Base-by-base conservation (phyloP, 2,888 invertebrate genomes). In the Dione juno region DNA sequence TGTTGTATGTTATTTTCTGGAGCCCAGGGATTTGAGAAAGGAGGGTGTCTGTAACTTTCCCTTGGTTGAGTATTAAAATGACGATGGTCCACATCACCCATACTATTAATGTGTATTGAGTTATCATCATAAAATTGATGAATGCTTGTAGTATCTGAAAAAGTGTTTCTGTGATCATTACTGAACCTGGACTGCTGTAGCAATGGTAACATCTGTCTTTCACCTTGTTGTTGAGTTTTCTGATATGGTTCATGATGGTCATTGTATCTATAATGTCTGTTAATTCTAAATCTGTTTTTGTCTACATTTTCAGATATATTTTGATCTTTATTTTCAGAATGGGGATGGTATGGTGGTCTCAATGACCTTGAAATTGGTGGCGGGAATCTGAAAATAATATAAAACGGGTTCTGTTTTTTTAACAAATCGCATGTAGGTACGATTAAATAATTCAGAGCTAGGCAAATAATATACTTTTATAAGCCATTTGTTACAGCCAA, bases 31-130 rank as follows among this genome's bases (percentile, higher is more conserved):
- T 80, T 73, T 28, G 78, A 72, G 16, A 72, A 73, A 21, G 77
- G 79, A n/a, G 77, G 79, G n/a, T 75, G 76, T 59, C 73, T 75
- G 72, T 74, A 82, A 21, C 72, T 48, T 6, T 80, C 79, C 73
- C 77, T 73, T 67, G 67, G 59, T 14, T 75, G 77, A 9, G 72
- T 59, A 61, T 61, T 61, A 21, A 68, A 53, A 70, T 83, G 85
- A 19, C 90, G 80, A 21, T 86, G 86, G 76, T 92, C 92, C 16
- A 90, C 74, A 82, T 92, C 90, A 19, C 91, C 89, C 85, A 89
- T 85, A 73, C 82, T 88, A 74, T 90, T 92, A 19, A 86, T 72
- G 73, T 80, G 82, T 68, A 68, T 61, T 45, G 45, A 68, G 73
- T 70, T 81, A 50, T 73, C 68, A 21, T 81, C 80, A 50, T 35